phyloP scores from a whole-genome alignment of 2,113 vertebrate species.

The Amphiprion ocellaris region DNA sequence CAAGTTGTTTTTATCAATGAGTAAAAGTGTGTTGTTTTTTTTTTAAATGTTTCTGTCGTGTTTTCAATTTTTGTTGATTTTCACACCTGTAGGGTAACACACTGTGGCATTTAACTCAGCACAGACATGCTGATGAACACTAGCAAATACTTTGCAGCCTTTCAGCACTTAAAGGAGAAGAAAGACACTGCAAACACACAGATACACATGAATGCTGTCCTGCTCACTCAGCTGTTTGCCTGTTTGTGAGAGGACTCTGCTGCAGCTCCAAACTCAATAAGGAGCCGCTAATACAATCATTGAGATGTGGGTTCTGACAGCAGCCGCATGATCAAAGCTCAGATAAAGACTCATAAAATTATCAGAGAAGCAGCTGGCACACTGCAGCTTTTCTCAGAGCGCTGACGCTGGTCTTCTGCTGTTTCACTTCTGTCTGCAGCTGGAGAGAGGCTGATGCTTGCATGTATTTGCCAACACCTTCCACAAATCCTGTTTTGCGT shows the following conservation, averaged over 20 bases:
- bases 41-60: neutral
- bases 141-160: slow-evolving; percentile 1
- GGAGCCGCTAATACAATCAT: slow-evolving; percentile 61
- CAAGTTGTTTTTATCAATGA: too few relatives aligned
- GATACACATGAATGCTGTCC: slow-evolving; percentile 31
- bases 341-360: slow-evolving; percentile 44
- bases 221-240: slow-evolving; percentile 66
- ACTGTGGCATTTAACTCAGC: neutral
- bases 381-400: slow-evolving; percentile 23
- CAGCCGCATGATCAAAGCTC: slow-evolving; percentile 54
- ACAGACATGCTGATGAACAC: neutral
- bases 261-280: slow-evolving; percentile 49
- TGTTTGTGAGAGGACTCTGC: slow-evolving; percentile 54
- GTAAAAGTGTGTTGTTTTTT: too few relatives aligned
- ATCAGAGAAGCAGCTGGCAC: slow-evolving; percentile 40
- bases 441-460: slow-evolving; percentile 9
- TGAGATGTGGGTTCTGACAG: slow-evolving; percentile 29
- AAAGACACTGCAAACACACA: slow-evolving; percentile 4
- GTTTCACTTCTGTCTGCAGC: slow-evolving; percentile 22
- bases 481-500: slow-evolving; percentile 58
- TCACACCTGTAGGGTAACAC: neutral
- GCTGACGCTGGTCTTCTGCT: slow-evolving; percentile 38
- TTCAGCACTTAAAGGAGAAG: neutral
- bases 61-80: neutral
- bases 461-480: slow-evolving; percentile 44